phyloP scores from a whole-genome alignment of 2,113 vertebrate species.

The Atrichornis clamosus region DNA sequence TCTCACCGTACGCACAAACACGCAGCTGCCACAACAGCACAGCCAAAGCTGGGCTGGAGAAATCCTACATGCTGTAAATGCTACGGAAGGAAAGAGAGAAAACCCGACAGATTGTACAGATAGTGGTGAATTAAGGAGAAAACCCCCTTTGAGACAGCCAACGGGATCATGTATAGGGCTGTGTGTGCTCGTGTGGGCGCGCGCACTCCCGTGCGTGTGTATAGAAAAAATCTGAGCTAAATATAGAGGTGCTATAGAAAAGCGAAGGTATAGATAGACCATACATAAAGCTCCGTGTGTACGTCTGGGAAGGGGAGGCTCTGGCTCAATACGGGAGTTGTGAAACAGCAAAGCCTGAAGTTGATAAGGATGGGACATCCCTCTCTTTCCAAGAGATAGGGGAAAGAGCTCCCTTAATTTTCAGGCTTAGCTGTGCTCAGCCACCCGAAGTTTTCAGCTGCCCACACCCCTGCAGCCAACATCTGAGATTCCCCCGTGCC shows the following conservation, averaged over 20 bases:
- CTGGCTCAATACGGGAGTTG: background rate
- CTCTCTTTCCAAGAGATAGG: background rate
- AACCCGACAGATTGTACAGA: background rate
- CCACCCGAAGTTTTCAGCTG: background rate
- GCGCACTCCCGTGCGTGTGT: background rate
- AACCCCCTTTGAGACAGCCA: background rate
- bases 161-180: background rate
- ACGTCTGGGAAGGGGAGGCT: background rate
- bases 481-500: background rate
- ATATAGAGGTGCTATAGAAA: conserved; percentile 56
- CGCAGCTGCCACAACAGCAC: background rate
- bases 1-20: background rate
- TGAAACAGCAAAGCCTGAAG: background rate
- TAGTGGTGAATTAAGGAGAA: background rate
- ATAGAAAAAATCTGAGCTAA: background rate
- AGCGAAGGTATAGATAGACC: conserved; percentile 3
- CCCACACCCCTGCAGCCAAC: background rate
- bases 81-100: background rate
- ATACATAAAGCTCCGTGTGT: background rate
- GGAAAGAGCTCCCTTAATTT: background rate
- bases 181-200: background rate
- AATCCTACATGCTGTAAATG: background rate
- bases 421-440: background rate
- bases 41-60: background rate
- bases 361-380: background rate